Evolutionary conservation across 1,140 invertebrate genomes (phyloP), one percentile per base, ranked within the genome.

Genomic region (Asbolus verrucosus): DNA sequence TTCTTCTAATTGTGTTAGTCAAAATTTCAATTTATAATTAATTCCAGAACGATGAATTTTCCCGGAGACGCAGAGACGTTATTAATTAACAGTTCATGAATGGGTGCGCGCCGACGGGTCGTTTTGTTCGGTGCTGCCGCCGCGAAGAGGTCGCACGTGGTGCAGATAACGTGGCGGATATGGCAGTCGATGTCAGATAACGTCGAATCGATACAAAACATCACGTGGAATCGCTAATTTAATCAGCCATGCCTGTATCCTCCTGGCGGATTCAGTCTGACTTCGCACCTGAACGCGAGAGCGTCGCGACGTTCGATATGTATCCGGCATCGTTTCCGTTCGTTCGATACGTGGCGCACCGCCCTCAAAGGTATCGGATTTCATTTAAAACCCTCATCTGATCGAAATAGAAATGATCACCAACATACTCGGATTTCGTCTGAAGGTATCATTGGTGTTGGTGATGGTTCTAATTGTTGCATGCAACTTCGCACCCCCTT

Each of bases 361-460:
- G 15, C 9, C 9, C 21, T 21, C 46, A 27, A 27, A 54, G 19
- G 46, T 54, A 54, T 54, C 46, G 46, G 0, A 27, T 54, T 27
- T 54, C 19, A 9, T 15, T 54, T 27, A 27, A 24, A 54, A 54
- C 18, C 46, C 11, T 46, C 41, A 46, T 18, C 15, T 46, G 6
- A 19, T 41, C 41, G 21, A 2, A 62, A 65, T 31, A 6, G 27
- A 30, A 68, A 75, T 75, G 73, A 70, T 73, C 30, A 62, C 71
- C 41, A 75, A 75, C 54, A 75, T 75, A 15, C 63, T 75, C 24
- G 73, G 73, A 70, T 75, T 75, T 70, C 69, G 70, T 21, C 50
- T 75, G 4, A 73, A 71, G 73, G 73, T 75, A 73, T 41, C 66
- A 16, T 18, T 30, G 27, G 6, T 38, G 33, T 6, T 13, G 33